phyloP scores from a whole-genome alignment of 2,888 invertebrate genomes.

The Erebia epiphron region DNA sequence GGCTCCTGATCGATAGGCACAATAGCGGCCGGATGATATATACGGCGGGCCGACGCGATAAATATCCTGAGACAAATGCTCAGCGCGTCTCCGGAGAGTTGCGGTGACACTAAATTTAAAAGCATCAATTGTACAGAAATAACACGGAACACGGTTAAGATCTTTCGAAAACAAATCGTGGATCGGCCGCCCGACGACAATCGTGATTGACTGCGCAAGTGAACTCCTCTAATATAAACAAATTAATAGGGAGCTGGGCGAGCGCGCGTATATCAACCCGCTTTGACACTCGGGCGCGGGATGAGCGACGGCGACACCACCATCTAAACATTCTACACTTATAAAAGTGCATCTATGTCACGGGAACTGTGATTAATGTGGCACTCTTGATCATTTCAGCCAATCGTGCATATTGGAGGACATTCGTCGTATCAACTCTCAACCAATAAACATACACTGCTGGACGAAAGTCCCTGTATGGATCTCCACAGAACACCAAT shows the following conservation, averaged over 20 bases:
- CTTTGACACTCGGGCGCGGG: constrained; percentile 23
- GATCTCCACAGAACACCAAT: no score
- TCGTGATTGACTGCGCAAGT: constrained; percentile 82
- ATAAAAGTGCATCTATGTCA: constrained; percentile 6
- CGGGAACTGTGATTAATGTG: background rate
- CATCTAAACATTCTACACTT: constrained; percentile 5
- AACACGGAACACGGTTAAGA: constrained; percentile 81
- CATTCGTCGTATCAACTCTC: no score
- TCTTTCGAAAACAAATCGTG: constrained; percentile 82
- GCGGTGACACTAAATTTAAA: constrained; percentile 83
- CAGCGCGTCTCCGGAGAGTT: constrained; percentile 77
- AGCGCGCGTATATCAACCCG: constrained; percentile 58
- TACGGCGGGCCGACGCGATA: constrained; percentile 75
- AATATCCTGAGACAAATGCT: constrained; percentile 82
- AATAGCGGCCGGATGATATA: constrained; percentile 80
- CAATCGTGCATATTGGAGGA: no score
- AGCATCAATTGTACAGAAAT: constrained; percentile 82
- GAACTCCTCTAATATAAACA: constrained; percentile 81
- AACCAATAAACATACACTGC: no score
- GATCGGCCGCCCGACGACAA: constrained; percentile 80
- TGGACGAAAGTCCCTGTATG: no score
- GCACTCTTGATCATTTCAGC: background rate
- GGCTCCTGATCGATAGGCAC: constrained; percentile 80
- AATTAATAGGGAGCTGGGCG: constrained; percentile 75
- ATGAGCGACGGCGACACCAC: constrained; percentile 2